A percentile compares a stretch with the other conserved stretches of the same genome.
Evolutionary conservation across 2,888 invertebrate genomes (phyloP).

Genomic region (Pyrochroa serraticornis): DNA sequence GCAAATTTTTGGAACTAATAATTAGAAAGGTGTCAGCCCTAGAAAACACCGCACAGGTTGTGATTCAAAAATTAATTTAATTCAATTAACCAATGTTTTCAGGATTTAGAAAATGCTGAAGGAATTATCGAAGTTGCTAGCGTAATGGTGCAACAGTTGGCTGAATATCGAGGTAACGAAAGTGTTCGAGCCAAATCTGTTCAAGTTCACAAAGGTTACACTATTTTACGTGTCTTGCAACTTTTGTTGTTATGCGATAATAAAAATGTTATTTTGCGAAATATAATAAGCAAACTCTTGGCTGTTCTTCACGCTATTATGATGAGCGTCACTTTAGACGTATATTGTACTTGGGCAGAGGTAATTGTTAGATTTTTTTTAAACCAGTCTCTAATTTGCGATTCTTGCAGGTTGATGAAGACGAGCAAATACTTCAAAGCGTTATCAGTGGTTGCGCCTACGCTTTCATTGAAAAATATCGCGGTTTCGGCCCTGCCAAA

Average conservation of each 20-base stretch:
- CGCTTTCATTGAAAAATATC: conserved; percentile 46
- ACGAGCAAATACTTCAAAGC: conserved; percentile 46
- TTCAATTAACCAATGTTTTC: too few relatives aligned
- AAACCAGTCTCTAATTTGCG: conserved; percentile 3
- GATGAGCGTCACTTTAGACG: conserved; percentile 48
- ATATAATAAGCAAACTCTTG: conserved; percentile 42
- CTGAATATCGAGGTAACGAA: too few relatives aligned
- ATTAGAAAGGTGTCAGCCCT: conserved; percentile 11
- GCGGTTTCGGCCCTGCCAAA: conserved; percentile 44
- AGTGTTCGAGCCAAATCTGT: too few relatives aligned
- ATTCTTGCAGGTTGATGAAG: conserved; percentile 39
- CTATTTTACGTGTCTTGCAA: not conserved
- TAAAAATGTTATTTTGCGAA: conserved; percentile 32
- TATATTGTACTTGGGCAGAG: conserved; percentile 54
- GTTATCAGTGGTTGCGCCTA: conserved; percentile 48
- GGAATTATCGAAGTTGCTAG: conserved; percentile 4
- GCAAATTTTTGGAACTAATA: conserved; percentile 34
- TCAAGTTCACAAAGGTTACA: not conserved
- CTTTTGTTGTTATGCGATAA: conserved; percentile 28
- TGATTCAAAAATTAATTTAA: too few relatives aligned
- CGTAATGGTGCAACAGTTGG: too few relatives aligned
- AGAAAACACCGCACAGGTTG: too few relatives aligned
- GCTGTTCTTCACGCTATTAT: conserved; percentile 40
- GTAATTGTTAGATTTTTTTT: conserved; percentile 36
- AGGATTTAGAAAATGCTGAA: conserved; percentile 29